Percentiles rank a stretch among this genome's conserved stretches.
phyloP scores from a whole-genome alignment of 2,888 invertebrate genomes.

The Agrotis puta region DNA sequence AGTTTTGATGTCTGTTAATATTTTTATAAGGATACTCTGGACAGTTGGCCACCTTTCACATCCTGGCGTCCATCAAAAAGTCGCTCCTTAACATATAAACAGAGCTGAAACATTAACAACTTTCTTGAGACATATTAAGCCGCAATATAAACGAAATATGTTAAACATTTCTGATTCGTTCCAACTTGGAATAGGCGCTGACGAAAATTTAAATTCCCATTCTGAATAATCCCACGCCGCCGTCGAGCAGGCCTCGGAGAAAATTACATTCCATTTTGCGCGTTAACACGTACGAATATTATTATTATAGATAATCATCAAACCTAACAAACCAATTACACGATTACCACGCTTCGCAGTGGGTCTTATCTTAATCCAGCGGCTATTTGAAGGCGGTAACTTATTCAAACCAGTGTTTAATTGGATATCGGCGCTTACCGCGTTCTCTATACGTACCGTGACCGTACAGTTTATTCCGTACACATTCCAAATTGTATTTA shows the following conservation, averaged over 20 bases:
- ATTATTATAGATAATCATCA: conserved; percentile 59
- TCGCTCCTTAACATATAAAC: conserved; percentile 5
- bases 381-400: conserved; percentile 53
- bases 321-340: conserved; percentile 62
- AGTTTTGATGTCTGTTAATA: conserved; percentile 5
- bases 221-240: conserved; percentile 55
- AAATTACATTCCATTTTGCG: conserved; percentile 61
- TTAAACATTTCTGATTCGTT: conserved; percentile 58
- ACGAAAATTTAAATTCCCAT: conserved; percentile 60
- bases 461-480: conserved; percentile 49
- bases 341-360: conserved; percentile 57
- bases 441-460: conserved; percentile 46
- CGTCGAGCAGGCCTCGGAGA: conserved; percentile 34
- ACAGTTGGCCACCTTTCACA: conserved; percentile 30
- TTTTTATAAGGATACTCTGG: conserved; percentile 1
- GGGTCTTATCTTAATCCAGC: conserved; percentile 64
- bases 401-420: conserved; percentile 58
- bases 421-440: conserved; percentile 50
- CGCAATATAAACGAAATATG: conserved; percentile 52
- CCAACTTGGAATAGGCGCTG: conserved; percentile 46
- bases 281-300: conserved; percentile 62
- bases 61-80: conserved; percentile 37
- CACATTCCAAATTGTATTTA: conserved; percentile 43
- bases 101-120: conserved; percentile 28
- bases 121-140: conserved; percentile 36